Evolutionary conservation across 1,140 invertebrate genomes (phyloP), one percentile per base, ranked within the genome.

Genomic region (Bactericera cockerelli): DNA sequence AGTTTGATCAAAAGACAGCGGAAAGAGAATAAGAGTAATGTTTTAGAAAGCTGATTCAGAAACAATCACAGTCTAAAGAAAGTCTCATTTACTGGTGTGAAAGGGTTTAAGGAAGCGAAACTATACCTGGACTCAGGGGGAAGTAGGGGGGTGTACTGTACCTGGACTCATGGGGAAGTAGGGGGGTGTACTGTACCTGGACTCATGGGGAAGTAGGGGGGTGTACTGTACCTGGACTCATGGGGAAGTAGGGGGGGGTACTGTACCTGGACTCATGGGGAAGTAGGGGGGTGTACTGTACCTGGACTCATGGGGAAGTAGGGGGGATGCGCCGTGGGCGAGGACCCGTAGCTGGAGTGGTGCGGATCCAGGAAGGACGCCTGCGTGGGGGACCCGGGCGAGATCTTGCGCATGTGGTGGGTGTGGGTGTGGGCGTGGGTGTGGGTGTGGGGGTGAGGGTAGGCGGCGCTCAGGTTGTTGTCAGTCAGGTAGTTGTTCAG

Each of bases 91-190:
- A n/a, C n/a, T n/a, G n/a, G n/a, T n/a, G n/a, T n/a, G n/a, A n/a
- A n/a, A n/a, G n/a, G n/a, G n/a, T n/a, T n/a, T n/a, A n/a, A n/a
- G n/a, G n/a, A n/a, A n/a, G n/a, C n/a, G n/a, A n/a, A n/a, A n/a
- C n/a, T n/a, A 59, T 58, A 63, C 64, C 65, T 56, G 77, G 77
- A 67, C 75, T 79, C 79, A 81, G 80, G 22, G 74, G 73, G 68
- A 80, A 75, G 60, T 80, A 81, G 28, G 28, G n/a, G 13, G 28
- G 4, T 31, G 28, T 31, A 6, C n/a, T n/a, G 42, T 58, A 63
- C 64, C 65, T 56, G 77, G 77, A 67, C 75, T 79, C 79, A 81
- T 80, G 22, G 74, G 73, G 68, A 80, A 75, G 60, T 80, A 81
- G 28, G 28, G n/a, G 13, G 28, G 4, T 31, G 28, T 31, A 6